Evolutionary conservation across 2,888 invertebrate species (phyloP), one percentile per base, ranked within the genome.

Genomic region (Lasioglossum villosulum): DNA sequence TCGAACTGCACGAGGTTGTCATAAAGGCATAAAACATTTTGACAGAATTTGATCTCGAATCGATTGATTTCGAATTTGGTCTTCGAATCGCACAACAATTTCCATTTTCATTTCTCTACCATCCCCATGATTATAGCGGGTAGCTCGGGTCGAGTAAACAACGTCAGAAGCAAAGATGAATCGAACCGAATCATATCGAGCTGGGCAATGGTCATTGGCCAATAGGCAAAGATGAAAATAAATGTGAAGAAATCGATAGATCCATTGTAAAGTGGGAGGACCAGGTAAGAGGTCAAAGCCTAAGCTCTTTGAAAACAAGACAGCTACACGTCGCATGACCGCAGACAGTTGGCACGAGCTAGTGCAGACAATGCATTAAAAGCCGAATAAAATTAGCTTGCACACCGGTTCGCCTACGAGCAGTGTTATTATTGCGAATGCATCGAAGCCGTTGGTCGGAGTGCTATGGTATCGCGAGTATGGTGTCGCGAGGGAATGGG

Each of bases 361-460:
- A 4, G 30, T 0, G 30, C 56, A 30, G 63, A 63, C 63, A 63
- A 63, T 30, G 30, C 30, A 63, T 63, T 63, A 63, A 63, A 63
- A 63, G 63, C 63, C 19, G 63, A 63, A 63, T 63, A 63, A 63
- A 63, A 63, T 63, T 63, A 63, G 63, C 14, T 63, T 30, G 63
- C 6, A 63, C 30, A 63, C 30, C 30, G 63, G 19, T 63, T 14
- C 63, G 63, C 30, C 63, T 63, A 30, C 63, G 30, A 1, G 30
- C 63, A 30, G 30, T n/a, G 63, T 63, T 63, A 63, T 63, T 63
- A 63, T 63, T 63, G 63, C 30, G 30, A 63, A 63, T 16, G 63
- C 63, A 63, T 63, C 63, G 30, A 63, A 30, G 63, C 16, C 30
- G 27, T 27, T 27, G 27, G 4, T 52, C 52, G 56, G 56, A n/a